These are phyloP conservation scores for Sebastes fasciatus DNA, from an alignment of 2,113 vertebrate genomes.

Conservation along the genomic window DNA sequence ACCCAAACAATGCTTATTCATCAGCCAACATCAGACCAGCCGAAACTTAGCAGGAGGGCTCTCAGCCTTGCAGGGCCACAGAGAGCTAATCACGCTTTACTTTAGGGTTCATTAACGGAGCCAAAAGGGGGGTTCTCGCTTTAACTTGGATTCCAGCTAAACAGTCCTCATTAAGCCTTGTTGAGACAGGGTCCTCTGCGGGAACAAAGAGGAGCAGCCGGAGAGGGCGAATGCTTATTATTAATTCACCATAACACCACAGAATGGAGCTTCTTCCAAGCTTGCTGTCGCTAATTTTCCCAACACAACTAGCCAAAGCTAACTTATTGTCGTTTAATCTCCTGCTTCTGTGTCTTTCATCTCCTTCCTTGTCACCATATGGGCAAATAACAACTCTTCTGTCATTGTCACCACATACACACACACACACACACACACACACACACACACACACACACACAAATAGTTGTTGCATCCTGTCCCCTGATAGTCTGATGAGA, in stretches of 20 bases:
- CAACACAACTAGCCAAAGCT: slow-evolving; percentile 19
- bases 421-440: not conserved
- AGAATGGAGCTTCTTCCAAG: slow-evolving; percentile 35
- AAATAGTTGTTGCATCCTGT: not conserved
- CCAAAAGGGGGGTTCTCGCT: slow-evolving; percentile 18
- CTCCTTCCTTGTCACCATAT: slow-evolving; percentile 28
- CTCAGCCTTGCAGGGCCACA: not conserved
- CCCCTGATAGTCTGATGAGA: slow-evolving; percentile 28
- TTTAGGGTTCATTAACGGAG: slow-evolving; percentile 25
- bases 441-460: not conserved
- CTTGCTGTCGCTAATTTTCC: slow-evolving; percentile 10
- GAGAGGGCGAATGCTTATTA: slow-evolving; percentile 19
- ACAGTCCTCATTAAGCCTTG: slow-evolving; percentile 41
- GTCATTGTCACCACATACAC: not conserved
- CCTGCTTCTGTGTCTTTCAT: slow-evolving; percentile 11
- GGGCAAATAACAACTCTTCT: slow-evolving; percentile 26
- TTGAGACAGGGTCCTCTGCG: slow-evolving; percentile 13
- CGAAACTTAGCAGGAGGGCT: slow-evolving; percentile 5
- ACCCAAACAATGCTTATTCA: slow-evolving; percentile 20
- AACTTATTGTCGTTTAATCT: slow-evolving; percentile 45
- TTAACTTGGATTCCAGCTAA: slow-evolving; percentile 35
- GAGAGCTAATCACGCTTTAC: slow-evolving; percentile 16
- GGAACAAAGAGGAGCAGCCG: slow-evolving; percentile 31
- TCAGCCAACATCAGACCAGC: slow-evolving; percentile 22
- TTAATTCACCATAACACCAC: not conserved